phyloP scores from a whole-genome alignment of 1,140 invertebrate genomes.

The Eciton burchellii region DNA sequence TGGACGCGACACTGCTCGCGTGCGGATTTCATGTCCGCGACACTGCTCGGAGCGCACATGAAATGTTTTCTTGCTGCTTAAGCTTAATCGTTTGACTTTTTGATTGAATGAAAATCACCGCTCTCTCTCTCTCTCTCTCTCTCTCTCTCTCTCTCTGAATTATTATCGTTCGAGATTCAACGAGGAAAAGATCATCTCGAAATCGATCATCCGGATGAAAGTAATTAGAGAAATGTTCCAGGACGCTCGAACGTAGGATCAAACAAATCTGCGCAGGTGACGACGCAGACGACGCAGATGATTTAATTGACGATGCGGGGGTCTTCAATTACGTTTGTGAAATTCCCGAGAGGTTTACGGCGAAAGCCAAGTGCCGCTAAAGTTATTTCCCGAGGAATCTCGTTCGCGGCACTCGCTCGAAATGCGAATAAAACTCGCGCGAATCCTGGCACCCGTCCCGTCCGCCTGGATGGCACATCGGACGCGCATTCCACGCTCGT shows the following conservation, averaged over 20 bases:
- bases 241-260: neutral
- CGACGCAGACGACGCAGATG: neutral
- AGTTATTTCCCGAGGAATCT: conserved; percentile 28
- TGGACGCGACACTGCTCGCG: neutral
- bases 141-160: neutral
- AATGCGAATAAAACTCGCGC: conserved; percentile 41
- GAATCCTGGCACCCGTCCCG: conserved; percentile 34
- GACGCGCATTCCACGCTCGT: conserved; percentile 68
- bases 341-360: neutral
- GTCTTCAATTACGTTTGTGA: conserved; percentile 6
- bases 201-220: neutral
- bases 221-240: neutral
- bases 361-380: conserved; percentile 2
- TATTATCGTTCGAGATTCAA: neutral
- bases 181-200: neutral
- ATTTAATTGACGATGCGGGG: conserved; percentile 2
- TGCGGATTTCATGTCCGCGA: no score
- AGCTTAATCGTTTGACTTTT: neutral
- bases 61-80: neutral
- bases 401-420: neutral
- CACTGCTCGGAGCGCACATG: neutral
- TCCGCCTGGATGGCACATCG: conserved; percentile 37
- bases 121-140: neutral
- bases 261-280: no score
- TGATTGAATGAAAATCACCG: neutral